These are phyloP conservation scores for Mimachlamys varia DNA, from an alignment of 2,888 invertebrate species.

Conservation along the genomic window DNA sequence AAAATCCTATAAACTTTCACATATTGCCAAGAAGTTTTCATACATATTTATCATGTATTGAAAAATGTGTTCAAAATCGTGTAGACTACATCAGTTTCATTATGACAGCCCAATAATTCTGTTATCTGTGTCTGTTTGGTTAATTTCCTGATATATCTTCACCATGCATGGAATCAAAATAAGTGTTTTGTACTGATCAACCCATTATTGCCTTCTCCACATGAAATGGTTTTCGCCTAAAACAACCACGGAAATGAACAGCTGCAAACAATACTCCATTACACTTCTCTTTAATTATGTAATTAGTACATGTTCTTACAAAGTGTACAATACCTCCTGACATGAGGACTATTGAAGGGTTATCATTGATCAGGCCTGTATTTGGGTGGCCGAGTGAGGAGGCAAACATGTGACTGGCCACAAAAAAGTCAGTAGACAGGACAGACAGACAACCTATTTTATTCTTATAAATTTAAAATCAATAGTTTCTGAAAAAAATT, in stretches of 20 bases:
- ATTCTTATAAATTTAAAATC: neutral
- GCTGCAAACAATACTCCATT: slow-evolving; percentile 27
- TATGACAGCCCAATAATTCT: neutral
- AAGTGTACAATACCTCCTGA: neutral
- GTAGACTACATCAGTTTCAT: neutral
- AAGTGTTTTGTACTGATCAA: neutral
- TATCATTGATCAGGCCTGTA: neutral
- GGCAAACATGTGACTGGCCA: neutral
- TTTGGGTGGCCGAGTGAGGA: neutral
- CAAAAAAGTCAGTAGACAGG: neutral
- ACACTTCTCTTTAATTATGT: slow-evolving; percentile 24
- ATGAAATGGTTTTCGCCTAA: neutral
- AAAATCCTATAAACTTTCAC: neutral
- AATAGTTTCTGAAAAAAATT: neutral
- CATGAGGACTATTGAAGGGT: neutral
- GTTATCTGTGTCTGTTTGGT: neutral
- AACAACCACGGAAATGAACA: neutral
- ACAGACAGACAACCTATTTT: neutral
- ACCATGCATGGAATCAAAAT: neutral
- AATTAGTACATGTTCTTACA: slow-evolving; percentile 27
- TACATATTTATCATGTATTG: neutral
- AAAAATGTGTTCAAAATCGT: neutral
- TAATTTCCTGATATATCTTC: neutral
- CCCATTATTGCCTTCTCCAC: neutral
- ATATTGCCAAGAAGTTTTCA: neutral